Conservation (phyloP, 1,140 invertebrate genomes). For the Listronotus oregonensis region DNA sequence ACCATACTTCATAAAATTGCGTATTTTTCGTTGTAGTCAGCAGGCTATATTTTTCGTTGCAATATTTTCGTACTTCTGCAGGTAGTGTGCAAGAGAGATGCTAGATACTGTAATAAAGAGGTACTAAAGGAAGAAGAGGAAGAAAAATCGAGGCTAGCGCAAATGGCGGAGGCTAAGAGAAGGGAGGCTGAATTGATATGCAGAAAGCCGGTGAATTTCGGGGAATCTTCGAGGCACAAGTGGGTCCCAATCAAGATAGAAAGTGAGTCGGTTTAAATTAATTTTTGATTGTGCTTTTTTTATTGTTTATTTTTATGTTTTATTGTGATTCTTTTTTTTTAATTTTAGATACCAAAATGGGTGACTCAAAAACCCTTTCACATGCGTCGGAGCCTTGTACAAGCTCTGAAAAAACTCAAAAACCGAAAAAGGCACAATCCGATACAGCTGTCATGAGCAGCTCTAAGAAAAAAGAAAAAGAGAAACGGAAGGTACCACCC, state of each 20-base stretch:
- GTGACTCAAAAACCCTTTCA: constrained; percentile 10
- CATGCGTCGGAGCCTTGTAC: background rate
- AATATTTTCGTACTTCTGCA: too few relatives aligned
- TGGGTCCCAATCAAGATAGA: constrained; percentile 20
- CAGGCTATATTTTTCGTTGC: too few relatives aligned
- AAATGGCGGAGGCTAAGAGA: background rate
- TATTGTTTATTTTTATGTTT: too few relatives aligned
- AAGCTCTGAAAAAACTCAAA: background rate
- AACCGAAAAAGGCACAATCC: background rate
- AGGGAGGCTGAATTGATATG: background rate
- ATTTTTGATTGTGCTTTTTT: background rate
- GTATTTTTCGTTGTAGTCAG: too few relatives aligned
- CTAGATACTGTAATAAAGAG: background rate
- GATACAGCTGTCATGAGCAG: background rate
- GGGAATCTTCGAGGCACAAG: background rate
- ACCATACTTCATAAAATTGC: too few relatives aligned
- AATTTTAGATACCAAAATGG: constrained; percentile 17
- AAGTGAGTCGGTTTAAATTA: constrained; percentile 5
- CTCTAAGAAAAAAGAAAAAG: background rate
- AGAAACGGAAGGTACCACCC: background rate
- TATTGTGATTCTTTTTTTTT: too few relatives aligned
- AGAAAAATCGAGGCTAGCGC: background rate
- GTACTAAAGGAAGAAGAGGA: constrained; percentile 5
- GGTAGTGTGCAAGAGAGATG: constrained; percentile 8
- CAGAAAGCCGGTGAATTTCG: constrained; percentile 12